A percentile compares a stretch with the other conserved stretches of the same genome.
Conservation (phyloP, 2,888 invertebrate species). For the Mythimna loreyi region DNA sequence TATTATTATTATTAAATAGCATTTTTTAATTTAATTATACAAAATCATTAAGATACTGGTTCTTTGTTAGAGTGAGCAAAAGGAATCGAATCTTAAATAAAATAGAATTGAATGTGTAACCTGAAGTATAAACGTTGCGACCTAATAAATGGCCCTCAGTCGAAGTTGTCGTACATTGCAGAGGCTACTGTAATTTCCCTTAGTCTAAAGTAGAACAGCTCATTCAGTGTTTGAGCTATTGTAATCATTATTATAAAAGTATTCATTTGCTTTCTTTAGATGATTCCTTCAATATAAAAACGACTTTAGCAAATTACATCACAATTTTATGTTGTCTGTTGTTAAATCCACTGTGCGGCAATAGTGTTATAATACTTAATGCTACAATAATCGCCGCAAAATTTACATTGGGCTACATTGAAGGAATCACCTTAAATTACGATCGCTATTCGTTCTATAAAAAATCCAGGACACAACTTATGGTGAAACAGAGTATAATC, state of each 20-base stretch:
- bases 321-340: not conserved
- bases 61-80: slow-evolving; percentile 4
- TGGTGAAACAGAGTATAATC: slow-evolving; percentile 27
- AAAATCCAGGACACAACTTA: slow-evolving; percentile 35
- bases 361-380: not conserved
- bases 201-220: slow-evolving; percentile 18
- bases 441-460: slow-evolving; percentile 31
- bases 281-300: slow-evolving; percentile 1
- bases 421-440: slow-evolving; percentile 21
- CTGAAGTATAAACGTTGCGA: slow-evolving; percentile 2
- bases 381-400: not conserved
- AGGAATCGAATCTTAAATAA: slow-evolving; percentile 12
- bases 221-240: slow-evolving; percentile 28
- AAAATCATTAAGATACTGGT: slow-evolving; percentile 11
- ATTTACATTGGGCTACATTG: not conserved
- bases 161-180: slow-evolving; percentile 3
- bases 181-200: slow-evolving; percentile 14
- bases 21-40: slow-evolving; percentile 10
- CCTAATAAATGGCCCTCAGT: slow-evolving; percentile 11
- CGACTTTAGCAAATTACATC: not conserved
- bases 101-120: slow-evolving; percentile 11
- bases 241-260: slow-evolving; percentile 30
- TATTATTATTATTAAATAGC: too few relatives aligned
- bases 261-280: slow-evolving; percentile 9
- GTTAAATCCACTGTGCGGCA: not conserved